A percentile compares a stretch with the other conserved stretches of the same genome.
Conservation (phyloP, 2,113 vertebrate genomes). For the Oryzias celebensis region DNA sequence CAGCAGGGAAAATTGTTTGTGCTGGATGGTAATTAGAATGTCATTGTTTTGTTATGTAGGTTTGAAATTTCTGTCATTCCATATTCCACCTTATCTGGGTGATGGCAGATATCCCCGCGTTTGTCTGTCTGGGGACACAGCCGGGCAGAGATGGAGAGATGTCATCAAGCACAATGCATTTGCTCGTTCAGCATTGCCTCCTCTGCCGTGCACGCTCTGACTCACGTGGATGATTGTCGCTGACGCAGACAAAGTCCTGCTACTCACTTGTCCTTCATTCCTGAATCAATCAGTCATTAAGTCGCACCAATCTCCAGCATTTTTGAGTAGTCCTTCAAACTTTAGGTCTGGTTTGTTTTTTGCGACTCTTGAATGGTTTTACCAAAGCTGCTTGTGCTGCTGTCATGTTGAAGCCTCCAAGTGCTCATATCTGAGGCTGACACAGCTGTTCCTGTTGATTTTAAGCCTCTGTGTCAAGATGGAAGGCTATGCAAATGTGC, state of each 20-base stretch:
- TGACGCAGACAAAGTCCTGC: slow-evolving; percentile 17
- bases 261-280: neutral
- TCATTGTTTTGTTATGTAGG: slow-evolving; percentile 77
- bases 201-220: slow-evolving; percentile 5
- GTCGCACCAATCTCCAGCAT: neutral
- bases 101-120: slow-evolving; percentile 49
- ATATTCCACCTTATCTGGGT: slow-evolving; percentile 55
- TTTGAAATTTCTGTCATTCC: slow-evolving; percentile 70
- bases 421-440: slow-evolving; percentile 11
- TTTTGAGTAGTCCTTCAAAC: slow-evolving; percentile 10
- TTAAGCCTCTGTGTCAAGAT: neutral
- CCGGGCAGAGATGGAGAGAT: slow-evolving; percentile 51
- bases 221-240: slow-evolving; percentile 1
- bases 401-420: neutral
- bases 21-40: slow-evolving; percentile 77
- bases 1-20: slow-evolving; percentile 76
- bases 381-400: slow-evolving; percentile 3
- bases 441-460: slow-evolving; percentile 4
- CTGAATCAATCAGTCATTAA: slow-evolving; percentile 9
- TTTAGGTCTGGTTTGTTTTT: slow-evolving; percentile 10
- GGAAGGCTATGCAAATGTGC: slow-evolving; percentile 1
- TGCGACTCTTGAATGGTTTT: slow-evolving; percentile 3
- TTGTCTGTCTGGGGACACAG: slow-evolving; percentile 37
- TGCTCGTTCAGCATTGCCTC: slow-evolving; percentile 47
- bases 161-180: slow-evolving; percentile 36